Base-by-base conservation (phyloP, 2,888 invertebrate species). In the Lissonota sp. region DNA sequence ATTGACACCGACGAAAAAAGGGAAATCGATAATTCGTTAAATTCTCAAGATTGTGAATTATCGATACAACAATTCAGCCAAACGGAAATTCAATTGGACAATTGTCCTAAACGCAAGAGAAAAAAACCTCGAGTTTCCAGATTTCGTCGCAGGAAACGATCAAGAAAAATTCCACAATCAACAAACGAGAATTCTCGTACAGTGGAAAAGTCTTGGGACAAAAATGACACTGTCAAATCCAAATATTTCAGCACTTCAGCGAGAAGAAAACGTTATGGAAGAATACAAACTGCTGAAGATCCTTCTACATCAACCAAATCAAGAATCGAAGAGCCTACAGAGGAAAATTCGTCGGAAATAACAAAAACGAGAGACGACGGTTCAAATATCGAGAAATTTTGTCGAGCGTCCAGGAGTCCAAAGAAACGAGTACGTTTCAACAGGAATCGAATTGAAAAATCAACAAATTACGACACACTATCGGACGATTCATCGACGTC, bases 221-320 rank as follows among this genome's bases (percentile, higher is more conserved):
- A 26, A 26, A 4, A 44, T 8, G 44, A 44, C 7, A 44, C 2
- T 10, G 44, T 44, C 44, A 4, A 44, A 44, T 4, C 44, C 1
- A 44, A 44, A 4, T 8, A 44, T 44, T 44, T 10, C 44, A 44
- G 10, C 5, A 51, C n/a, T 1, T 10, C 44, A 16, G 44, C 5
- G 44, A 16, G 55, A 42, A 42, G 42, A 58, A n/a, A 57, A 46
- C 37, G 26, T 69, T 46, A n/a, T 1, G 53, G 49, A 53, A 53
- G 55, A 67, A 5, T 39, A 26, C 49, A 12, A 14, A n/a, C n/a
- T n/a, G n/a, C 26, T 8, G 16, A 71, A 49, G 26, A 26, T 40
- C 3, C 16, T 62, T 40, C 26, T 26, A 26, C 26, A 26, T 26
- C 26, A 26, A 26, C 40, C 7, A n/a, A 42, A 55, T 26, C 37